Percentiles rank a stretch among this genome's conserved stretches.
Evolutionary conservation across 2,888 invertebrate species (phyloP).

Genomic region (Drosophila mettleri): DNA sequence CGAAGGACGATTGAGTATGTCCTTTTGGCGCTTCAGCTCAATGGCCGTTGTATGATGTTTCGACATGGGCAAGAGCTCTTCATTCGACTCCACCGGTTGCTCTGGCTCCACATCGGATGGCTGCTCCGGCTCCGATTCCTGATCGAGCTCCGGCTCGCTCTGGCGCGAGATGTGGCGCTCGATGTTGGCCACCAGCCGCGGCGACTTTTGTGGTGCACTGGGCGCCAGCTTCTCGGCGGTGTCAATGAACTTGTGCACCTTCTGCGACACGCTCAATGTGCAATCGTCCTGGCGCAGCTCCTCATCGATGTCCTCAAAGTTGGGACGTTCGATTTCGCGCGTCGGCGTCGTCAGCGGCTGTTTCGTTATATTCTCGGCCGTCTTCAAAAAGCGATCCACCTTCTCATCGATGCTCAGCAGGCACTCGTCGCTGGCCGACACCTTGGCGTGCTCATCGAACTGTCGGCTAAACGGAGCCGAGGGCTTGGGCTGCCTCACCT

Average conservation of each 20-base stretch:
- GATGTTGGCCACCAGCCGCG: constrained; percentile 85
- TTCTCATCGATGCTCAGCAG: constrained; percentile 88
- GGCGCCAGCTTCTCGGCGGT: constrained; percentile 87
- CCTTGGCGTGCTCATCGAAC: constrained; percentile 75
- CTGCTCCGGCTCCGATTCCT: constrained; percentile 62
- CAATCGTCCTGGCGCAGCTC: constrained; percentile 87
- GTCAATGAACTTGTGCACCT: constrained; percentile 88
- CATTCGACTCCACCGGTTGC: constrained; percentile 86
- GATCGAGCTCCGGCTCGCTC: constrained; percentile 72
- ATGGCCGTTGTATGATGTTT: constrained; percentile 77
- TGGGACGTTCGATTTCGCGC: constrained; percentile 85
- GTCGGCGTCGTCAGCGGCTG: constrained; percentile 60
- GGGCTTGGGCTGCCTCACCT: constrained; percentile 84
- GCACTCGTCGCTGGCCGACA: constrained; percentile 86
- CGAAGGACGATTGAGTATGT: constrained; percentile 86
- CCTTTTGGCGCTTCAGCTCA: constrained; percentile 83
- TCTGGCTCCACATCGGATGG: constrained; percentile 49
- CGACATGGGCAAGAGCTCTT: constrained; percentile 89
- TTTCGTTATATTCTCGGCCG: constrained; percentile 87
- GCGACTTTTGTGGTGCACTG: constrained; percentile 84
- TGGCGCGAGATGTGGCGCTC: constrained; percentile 83
- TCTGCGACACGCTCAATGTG: constrained; percentile 88
- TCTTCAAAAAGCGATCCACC: constrained; percentile 88
- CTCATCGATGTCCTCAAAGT: constrained; percentile 87
- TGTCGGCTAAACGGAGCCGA: constrained; percentile 82